A percentile compares a stretch with the other conserved stretches of the same genome.
These are phyloP conservation scores for Mus spretus DNA, from an alignment of 2,797 vertebrate species.

Conservation along the genomic window DNA sequence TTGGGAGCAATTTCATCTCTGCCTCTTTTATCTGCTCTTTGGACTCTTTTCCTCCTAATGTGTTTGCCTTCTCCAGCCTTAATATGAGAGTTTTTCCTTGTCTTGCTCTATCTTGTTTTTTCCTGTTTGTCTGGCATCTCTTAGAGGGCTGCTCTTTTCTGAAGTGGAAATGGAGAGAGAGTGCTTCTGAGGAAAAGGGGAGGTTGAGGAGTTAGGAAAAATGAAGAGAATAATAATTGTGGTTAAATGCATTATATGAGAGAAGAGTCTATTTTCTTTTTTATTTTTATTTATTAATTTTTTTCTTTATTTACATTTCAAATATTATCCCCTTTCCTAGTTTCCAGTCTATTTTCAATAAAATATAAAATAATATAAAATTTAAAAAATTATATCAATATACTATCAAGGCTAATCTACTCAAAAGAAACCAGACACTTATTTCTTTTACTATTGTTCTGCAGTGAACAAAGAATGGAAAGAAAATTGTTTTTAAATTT, in stretches of 20 bases:
- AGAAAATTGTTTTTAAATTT: neutral
- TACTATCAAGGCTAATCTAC: neutral
- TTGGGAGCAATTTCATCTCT: neutral
- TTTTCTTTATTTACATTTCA: no score
- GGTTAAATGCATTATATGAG: neutral
- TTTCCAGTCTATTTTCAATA: neutral
- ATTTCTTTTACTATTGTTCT: neutral
- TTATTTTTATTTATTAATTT: no score
- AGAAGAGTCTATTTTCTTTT: neutral
- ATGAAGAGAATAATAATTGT: neutral
- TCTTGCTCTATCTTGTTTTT: neutral
- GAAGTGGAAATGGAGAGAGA: neutral
- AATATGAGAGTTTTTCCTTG: neutral
- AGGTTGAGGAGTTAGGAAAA: neutral
- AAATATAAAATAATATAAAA: neutral
- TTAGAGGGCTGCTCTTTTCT: neutral
- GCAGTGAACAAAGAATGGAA: neutral
- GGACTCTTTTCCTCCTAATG: neutral
- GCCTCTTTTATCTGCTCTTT: neutral
- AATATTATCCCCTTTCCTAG: no score
- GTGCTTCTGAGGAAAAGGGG: neutral
- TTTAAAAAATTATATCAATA: neutral
- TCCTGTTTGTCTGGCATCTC: neutral
- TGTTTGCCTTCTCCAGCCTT: neutral
- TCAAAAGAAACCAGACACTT: neutral